Evolutionary conservation across 2,113 vertebrate genomes (phyloP), one percentile per base, ranked within the genome.

Genomic region (Cygnus buccinator): DNA sequence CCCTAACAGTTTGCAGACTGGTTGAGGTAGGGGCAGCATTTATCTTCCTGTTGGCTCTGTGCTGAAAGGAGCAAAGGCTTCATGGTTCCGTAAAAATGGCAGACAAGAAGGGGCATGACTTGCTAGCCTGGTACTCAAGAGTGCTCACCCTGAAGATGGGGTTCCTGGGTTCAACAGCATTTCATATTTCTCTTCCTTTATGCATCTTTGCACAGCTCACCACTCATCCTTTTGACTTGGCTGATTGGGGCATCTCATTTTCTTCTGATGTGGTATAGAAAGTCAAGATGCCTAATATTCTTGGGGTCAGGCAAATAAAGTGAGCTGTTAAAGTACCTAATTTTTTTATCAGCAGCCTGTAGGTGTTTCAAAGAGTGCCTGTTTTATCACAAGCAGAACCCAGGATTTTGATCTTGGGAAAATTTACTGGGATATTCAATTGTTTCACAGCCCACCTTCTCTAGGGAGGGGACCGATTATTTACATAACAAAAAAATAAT

Each of bases 21-120:
- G 13, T 29, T 89, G 89, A 84, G 39, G 57, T 83, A 77, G 55
- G n/a, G 46, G 44, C 92, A 90, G 33, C 0, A 0, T 72, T 92
- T 86, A 87, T 39, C 65, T 90, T 94, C 83, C 72, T 75, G 29
- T 92, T 95, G 91, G 86, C 80, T 89, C 46, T 74, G 0, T 62
- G 44, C 65, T 93, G 73, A 86, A 93, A 92, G 61, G 20, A 90
- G n/a, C 46, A 55, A 37, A 81, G 58, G 76, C 84, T 89, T 84
- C 84, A 90, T 37, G 10, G 50, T 86, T 93, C 76, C 65, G 67
- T 86, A 66, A 80, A 71, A 95, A 63, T 31, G 28, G 91, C 76
- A 92, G 83, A 84, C 80, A 89, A 77, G 93, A 92, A 89, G n/a
- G 65, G 52, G 43, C 89, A 89, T 2, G 68, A 92, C 39, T 90